A percentile compares a stretch with the other conserved stretches of the same genome.
phyloP scores from a whole-genome alignment of 2,888 invertebrate genomes.

The Synanthedon tipuliformis region DNA sequence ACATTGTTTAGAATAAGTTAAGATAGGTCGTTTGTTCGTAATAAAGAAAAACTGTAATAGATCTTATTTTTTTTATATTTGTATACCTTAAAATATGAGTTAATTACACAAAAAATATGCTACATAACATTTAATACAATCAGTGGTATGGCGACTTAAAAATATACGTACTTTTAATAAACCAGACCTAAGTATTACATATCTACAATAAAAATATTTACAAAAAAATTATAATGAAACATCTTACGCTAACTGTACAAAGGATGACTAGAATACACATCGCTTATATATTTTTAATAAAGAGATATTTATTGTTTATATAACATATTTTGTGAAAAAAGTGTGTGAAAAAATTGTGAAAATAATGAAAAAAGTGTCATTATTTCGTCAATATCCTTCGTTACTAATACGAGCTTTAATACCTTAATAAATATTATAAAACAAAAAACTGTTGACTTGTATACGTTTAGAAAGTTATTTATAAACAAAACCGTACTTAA shows the following conservation, averaged over 20 bases:
- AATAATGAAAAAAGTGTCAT: too few species aligned
- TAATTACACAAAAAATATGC: constrained; percentile 55
- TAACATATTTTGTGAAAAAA: too few species aligned
- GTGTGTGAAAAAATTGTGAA: too few species aligned
- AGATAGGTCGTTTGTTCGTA: too few species aligned
- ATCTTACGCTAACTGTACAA: constrained; percentile 36
- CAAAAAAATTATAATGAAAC: constrained; percentile 23
- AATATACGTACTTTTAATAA: constrained; percentile 2
- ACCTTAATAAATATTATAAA: too few species aligned
- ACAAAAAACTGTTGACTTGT: too few species aligned
- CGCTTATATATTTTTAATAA: constrained; percentile 6
- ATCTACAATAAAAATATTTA: constrained; percentile 19
- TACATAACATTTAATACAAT: constrained; percentile 44
- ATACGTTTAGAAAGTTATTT: too few species aligned
- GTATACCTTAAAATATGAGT: constrained; percentile 14
- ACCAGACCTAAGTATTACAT: constrained; percentile 21
- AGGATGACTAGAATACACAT: constrained; percentile 45
- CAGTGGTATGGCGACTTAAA: constrained; percentile 5
- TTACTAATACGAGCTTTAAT: too few species aligned
- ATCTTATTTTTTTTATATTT: constrained; percentile 15
- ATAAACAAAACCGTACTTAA: too few species aligned
- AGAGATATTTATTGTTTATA: background rate
- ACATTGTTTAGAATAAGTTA: too few species aligned
- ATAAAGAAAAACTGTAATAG: too few species aligned
- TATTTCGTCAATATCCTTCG: too few species aligned